Base-by-base conservation (phyloP, 2,797 vertebrate species). In the Zalophus californianus region DNA sequence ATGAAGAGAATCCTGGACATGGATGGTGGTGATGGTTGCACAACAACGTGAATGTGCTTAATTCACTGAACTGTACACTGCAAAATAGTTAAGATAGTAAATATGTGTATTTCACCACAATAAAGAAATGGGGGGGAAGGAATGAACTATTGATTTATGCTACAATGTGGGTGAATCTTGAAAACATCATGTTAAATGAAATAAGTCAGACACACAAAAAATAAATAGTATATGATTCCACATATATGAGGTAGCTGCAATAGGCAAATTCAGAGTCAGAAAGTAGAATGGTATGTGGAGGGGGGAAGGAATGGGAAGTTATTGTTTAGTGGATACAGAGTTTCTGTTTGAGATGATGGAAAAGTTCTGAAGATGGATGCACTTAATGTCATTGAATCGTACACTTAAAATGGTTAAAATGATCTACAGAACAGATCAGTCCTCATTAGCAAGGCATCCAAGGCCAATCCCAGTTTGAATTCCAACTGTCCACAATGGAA, bases 131-230 rank as follows among this genome's bases (percentile, higher is more conserved):
- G 20, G 12, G 11, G 5, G 35, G 9, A 32, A 15, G 25, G 14
- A 93, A 87, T 79, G 50, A 41, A 88, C 32, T 88, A 29, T 50
- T 68, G 38, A 58, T 58, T 41, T 58, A 68, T 52, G 68, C 70
- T 84, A 54, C 16, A 78, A 52, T 35, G n/a, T 35, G 64, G 4
- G 64, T 48, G 21, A 73, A 50, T 73, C 62, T 92, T 75, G 80
- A 97, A 79, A 80, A 77, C 44, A 72, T 27, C 64, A 38, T 20
- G 20, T 62, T 52, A 86, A 85, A 21, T 87, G 38, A 90, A 92
- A 91, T 83, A 68, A 86, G 23, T 38, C 77, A 94, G 73, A 68
- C 87, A 70, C 60, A 72, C 32, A 92, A 3, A 79, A 29, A 32
- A 86, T 7, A 93, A 75, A 58, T 41, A 23, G n/a, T 54, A 2